Evolutionary conservation across 2,888 invertebrate genomes (phyloP), one percentile per base, ranked within the genome.

Genomic region (Magallana nippona): DNA sequence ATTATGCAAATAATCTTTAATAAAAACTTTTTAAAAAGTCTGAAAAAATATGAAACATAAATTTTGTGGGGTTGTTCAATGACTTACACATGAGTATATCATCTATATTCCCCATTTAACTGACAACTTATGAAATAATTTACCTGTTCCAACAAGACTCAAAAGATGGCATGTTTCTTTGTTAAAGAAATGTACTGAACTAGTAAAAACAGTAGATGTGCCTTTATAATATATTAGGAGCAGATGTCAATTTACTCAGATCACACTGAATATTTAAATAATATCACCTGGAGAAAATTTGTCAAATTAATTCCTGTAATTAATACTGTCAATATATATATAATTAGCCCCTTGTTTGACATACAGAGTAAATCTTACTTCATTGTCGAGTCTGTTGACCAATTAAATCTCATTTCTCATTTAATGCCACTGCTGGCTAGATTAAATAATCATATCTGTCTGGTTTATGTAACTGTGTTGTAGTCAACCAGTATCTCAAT

Each of bases 91-190:
- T 8, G 44, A 44, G 44, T 44, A 8, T 44, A 44, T 44, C 44
- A 5, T 8, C 44, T 44, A 44, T 44, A 44, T 44, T 44, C 44
- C 44, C 44, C 44, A 44, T 5, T 44, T 8, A 44, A 44, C 44
- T 0, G 44, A 44, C 44, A 44, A 44, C 44, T 44, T 44, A 44
- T 44, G 44, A 44, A 44, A 44, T 44, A 8, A 44, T 44, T 44
- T 22, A 71, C 71, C 71, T 71, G 19, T 27, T 22, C 71, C 27
- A 71, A 27, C 3, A 71, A 71, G 71, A 71, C 13, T 71, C 71
- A 71, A 71, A 71, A 15, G 27, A 27, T 27, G 27, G 27, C 71
- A 71, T 71, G 71, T 22, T 27, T 15, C 63, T 63, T 63, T 63
- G 63, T 63, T 27, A 27, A 3, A 13, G 22, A 63, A 19, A 10